Evolutionary conservation across 92 coral and sea anemone species (phyloP), one percentile per base, ranked within the genome.

Genomic region (Epizoanthus fatuus): DNA sequence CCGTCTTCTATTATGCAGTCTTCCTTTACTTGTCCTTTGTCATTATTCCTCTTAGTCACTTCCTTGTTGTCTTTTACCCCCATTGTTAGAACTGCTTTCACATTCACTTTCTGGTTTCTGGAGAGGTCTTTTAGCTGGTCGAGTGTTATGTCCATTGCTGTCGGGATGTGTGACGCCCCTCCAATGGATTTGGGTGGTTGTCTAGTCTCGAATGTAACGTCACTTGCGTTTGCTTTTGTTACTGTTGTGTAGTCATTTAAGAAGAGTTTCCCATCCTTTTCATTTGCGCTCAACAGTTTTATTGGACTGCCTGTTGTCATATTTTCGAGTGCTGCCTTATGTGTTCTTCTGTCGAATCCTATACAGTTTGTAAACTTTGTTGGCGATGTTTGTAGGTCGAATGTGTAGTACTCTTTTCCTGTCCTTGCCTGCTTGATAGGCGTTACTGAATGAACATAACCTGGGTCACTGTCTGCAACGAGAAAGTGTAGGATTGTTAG

Each of bases 381-480:
- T 66, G 59, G 65, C 35, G 22, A 56, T 37, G 75, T 81, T 81
- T 68, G 86, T 65, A 81, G 56, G 69, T 66, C n/a, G n/a, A 81
- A 81, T 7, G 49, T 14, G 47, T 81, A 67, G 64, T 81, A 81
- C 44, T 81, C 76, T 44, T 81, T 81, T 59, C 86, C 86, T 45
- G 56, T 51, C 39, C 86, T 25, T 62, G 65, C 76, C 74, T 68
- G 72, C 76, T 81, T 81, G 5, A 81, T 81, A 51, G 76, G 75
- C 22, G 86, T 47, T 12, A 81, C 75, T 44, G 86, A 81, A 65
- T 81, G 75, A 14, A 81, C 86, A 45, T 81, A 81, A 5, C 86
- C 86, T 38, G 49, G 52, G 74, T 68, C 76, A 68, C 76, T 66
- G 64, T 65, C 86, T 81, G 60, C 54, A 66, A 81, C 38, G 49